Base-by-base conservation (phyloP, 2,888 invertebrate genomes). In the Melipona beecheii region DNA sequence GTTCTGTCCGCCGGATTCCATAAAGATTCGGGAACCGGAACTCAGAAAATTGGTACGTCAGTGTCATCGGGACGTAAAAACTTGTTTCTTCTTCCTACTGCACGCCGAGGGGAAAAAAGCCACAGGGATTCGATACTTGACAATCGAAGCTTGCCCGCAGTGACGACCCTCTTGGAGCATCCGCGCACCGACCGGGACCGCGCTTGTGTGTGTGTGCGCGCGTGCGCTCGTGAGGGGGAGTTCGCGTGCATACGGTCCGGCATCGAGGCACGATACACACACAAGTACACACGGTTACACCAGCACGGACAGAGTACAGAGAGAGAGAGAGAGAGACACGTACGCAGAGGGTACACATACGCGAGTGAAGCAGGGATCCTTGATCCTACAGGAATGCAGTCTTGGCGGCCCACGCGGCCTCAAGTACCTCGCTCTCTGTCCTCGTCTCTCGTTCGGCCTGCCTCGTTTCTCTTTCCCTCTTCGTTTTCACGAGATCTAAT, bases 351-450 rank as follows among this genome's bases (percentile, higher is more conserved):
- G 64, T 83, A 86, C 79, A 80, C 80, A 72, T 69, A 73, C 86
- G 81, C 75, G 90, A 86, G 81, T 85, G 89, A 86, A 91, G 85
- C 89, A 88, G 91, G 91, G 93, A 93, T 93, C 93, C 93, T 93
- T 93, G 93, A 93, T 93, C 93, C 93, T 93, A 90, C 91, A 93
- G 92, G 93, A 93, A 93, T 93, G 93, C 93, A 92, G 92, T 90
- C 91, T 89, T 91, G 92, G 91, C 93, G 90, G 91, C 93, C 93
- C 93, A 93, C 93, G 93, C 93, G 90, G 91, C 90, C 87, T 89
- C 89, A 87, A 90, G 88, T 92, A 91, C 90, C 85, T 80, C 69
- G 58, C 70, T 81, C 82, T 74, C 72, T 62, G 52, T 84, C 71
- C 83, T 74, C 71, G 62, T 71, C 80, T 68, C 54, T 73, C 72